Percentiles rank a stretch among this genome's conserved stretches.
phyloP scores from a whole-genome alignment of 2,888 invertebrate genomes.

The Gnatocerus cornutus region DNA sequence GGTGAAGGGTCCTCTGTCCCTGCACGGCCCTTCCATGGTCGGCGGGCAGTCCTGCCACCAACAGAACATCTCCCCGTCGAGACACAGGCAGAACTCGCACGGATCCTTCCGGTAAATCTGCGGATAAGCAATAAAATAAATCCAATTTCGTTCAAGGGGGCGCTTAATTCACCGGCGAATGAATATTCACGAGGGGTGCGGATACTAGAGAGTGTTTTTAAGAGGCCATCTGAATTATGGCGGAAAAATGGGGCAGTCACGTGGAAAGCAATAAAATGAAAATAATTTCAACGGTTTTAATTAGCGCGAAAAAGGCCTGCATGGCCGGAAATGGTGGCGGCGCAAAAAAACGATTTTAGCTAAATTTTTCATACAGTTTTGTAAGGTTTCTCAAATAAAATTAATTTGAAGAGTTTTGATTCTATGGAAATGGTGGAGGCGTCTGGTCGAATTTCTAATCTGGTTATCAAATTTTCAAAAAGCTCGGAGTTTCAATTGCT shows the following conservation, averaged over 20 bases:
- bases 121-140: slow-evolving; percentile 48
- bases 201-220: slow-evolving; percentile 25
- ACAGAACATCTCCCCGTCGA: slow-evolving; percentile 79
- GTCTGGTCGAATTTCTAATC: too few relatives aligned
- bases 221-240: slow-evolving; percentile 31
- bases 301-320: too few relatives aligned
- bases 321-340: too few relatives aligned
- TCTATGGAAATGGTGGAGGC: too few relatives aligned
- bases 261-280: too few relatives aligned
- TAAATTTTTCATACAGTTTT: too few relatives aligned
- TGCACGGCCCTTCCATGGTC: slow-evolving; percentile 69
- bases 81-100: slow-evolving; percentile 78
- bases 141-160: neutral
- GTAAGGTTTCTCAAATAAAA: too few relatives aligned
- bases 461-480: too few relatives aligned
- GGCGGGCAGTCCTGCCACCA: slow-evolving; percentile 79
- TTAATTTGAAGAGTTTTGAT: too few relatives aligned
- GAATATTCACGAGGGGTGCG: slow-evolving; percentile 29
- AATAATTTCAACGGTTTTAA: too few relatives aligned
- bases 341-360: too few relatives aligned
- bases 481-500: too few relatives aligned
- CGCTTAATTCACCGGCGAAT: neutral
- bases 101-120: slow-evolving; percentile 77
- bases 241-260: slow-evolving; percentile 3
- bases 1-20: slow-evolving; percentile 68